These are phyloP conservation scores for Octopus sinensis DNA, from an alignment of 1,140 invertebrate genomes.

Conservation along the genomic window DNA sequence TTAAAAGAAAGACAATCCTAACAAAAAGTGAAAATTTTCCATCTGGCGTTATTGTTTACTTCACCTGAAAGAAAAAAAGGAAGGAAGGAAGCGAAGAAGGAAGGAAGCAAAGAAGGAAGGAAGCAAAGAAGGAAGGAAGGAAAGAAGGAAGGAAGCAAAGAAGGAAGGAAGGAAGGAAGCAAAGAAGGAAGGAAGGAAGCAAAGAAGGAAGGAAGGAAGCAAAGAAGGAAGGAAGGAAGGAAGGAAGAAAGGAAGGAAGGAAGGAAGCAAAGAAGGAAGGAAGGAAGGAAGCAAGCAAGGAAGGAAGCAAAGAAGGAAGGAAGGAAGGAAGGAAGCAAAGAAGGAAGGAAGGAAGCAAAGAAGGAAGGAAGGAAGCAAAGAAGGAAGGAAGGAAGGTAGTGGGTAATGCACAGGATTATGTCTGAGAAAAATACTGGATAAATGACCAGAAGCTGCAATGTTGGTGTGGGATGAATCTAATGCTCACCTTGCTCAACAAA, in stretches of 20 bases:
- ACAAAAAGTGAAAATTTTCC: no score
- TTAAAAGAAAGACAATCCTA: no score
- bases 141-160: neutral
- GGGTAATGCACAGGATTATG: no score
- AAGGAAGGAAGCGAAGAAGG: conserved; percentile 17
- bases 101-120: conserved; percentile 19
- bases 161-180: no score
- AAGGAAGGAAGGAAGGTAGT: no score
- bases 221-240: conserved; percentile 17
- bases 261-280: conserved; percentile 20
- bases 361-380: no score
- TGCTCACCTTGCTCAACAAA: no score
- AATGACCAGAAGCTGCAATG: no score
- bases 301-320: conserved; percentile 18
- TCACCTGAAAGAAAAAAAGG: neutral
- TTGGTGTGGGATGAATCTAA: no score
- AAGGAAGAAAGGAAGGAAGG: conserved; percentile 21
- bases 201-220: conserved; percentile 16
- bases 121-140: conserved; percentile 20
- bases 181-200: no score
- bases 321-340: conserved; percentile 18
- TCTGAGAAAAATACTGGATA: no score
- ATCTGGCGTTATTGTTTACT: no score
- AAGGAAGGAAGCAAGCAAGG: conserved; percentile 20
- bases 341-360: conserved; percentile 4